phyloP scores from a whole-genome alignment of 2,797 vertebrate species.

The Mus spretus region DNA sequence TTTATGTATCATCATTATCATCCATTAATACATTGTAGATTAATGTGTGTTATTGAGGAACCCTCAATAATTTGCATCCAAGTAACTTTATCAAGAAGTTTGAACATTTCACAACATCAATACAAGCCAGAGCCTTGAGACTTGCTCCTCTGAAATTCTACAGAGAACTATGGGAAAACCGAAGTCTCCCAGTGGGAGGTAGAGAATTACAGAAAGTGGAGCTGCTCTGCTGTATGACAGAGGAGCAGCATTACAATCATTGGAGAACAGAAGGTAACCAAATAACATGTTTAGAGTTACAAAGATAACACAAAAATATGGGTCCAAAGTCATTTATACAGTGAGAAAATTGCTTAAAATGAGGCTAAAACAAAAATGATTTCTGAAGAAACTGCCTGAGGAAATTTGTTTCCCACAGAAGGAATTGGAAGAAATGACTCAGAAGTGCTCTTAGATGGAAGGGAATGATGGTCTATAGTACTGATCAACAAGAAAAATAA shows the following conservation, averaged over 20 bases:
- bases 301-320: neutral
- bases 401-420: neutral
- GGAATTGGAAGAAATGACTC: neutral
- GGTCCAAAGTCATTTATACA: neutral
- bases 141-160: neutral
- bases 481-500: neutral
- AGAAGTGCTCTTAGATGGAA: neutral
- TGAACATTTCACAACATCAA: neutral
- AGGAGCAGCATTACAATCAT: neutral
- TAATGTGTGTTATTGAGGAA: neutral
- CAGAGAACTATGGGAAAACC: neutral
- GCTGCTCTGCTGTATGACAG: neutral
- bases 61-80: neutral
- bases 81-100: neutral
- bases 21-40: neutral
- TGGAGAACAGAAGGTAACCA: neutral
- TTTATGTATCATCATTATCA: neutral
- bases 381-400: neutral
- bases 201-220: neutral
- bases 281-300: neutral
- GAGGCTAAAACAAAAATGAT: conserved; percentile 9
- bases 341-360: neutral
- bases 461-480: neutral
- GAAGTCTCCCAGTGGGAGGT: rapidly evolving
- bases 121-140: neutral